phyloP scores from a whole-genome alignment of 92 coral and sea anemone genomes.

The Zoanthus gigantus region DNA sequence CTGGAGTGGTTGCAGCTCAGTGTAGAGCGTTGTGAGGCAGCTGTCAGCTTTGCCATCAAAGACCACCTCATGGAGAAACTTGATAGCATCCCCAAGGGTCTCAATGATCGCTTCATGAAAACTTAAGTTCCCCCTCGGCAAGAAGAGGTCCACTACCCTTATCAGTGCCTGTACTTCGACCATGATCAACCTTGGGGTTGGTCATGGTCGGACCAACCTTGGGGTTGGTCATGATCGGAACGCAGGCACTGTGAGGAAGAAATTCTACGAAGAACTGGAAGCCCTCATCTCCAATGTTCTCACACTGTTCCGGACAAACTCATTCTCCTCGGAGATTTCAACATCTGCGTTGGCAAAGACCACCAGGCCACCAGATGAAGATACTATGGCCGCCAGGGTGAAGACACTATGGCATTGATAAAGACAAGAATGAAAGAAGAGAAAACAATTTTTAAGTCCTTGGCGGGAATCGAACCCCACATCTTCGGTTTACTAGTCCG shows the following conservation, averaged over 20 bases:
- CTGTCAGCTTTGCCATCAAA: slow-evolving; percentile 67
- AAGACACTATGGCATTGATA: too few relatives aligned
- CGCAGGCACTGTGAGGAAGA: slow-evolving; percentile 32
- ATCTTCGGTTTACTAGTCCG: too few relatives aligned
- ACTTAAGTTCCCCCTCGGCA: slow-evolving; percentile 44
- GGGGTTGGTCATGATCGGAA: background rate
- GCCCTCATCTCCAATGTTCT: slow-evolving; percentile 25
- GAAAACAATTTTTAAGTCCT: too few relatives aligned
- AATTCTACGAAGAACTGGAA: slow-evolving; percentile 23
- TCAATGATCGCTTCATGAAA: slow-evolving; percentile 59
- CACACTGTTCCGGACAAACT: slow-evolving; percentile 14
- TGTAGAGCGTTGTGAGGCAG: slow-evolving; percentile 51
- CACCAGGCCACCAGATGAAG: too few relatives aligned
- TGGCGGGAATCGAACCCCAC: too few relatives aligned
- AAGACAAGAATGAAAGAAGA: too few relatives aligned
- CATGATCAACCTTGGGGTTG: slow-evolving; percentile 60
- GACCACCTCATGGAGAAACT: background rate
- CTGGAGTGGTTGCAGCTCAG: slow-evolving; percentile 48
- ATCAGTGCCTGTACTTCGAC: slow-evolving; percentile 69
- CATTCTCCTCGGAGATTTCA: slow-evolving; percentile 59
- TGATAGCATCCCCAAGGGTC: slow-evolving; percentile 36
- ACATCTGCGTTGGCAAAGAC: slow-evolving; percentile 54
- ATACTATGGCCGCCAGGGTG: too few relatives aligned
- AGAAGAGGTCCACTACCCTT: slow-evolving; percentile 40
- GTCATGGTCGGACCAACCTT: slow-evolving; percentile 44